Conservation (phyloP, 2,888 invertebrate genomes). For the Trimorus sp. region DNA sequence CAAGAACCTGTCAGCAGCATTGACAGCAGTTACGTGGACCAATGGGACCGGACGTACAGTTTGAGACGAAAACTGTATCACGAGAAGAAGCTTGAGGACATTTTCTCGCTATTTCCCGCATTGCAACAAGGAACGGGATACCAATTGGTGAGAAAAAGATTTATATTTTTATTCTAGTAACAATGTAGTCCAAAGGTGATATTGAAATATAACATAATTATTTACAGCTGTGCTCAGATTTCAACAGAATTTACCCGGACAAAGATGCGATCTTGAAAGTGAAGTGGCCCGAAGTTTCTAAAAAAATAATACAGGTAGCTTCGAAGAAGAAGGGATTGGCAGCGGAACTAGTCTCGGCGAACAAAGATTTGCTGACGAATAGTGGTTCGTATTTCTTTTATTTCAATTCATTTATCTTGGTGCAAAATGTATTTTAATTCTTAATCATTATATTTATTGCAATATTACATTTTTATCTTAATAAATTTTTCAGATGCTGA, state of each 20-base stretch:
- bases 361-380: neutral
- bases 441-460: no score
- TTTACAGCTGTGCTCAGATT: neutral
- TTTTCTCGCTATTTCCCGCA: no score
- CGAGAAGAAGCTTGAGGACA: no score
- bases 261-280: neutral
- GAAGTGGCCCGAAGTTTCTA: neutral
- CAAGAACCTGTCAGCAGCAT: no score
- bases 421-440: neutral
- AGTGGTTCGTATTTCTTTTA: neutral
- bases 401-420: neutral
- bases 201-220: neutral
- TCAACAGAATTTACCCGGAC: neutral
- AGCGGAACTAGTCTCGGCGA: neutral
- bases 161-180: neutral
- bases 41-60: no score
- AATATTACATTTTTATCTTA: no score
- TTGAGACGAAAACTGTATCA: no score
- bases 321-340: neutral
- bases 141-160: neutral
- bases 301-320: neutral
- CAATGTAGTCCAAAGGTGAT: no score
- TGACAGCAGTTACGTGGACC: no score
- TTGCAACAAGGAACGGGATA: no score
- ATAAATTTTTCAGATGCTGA: conserved; percentile 7